Conservation (phyloP, 1,140 invertebrate species). For the Panagrolaimus sp. region DNA sequence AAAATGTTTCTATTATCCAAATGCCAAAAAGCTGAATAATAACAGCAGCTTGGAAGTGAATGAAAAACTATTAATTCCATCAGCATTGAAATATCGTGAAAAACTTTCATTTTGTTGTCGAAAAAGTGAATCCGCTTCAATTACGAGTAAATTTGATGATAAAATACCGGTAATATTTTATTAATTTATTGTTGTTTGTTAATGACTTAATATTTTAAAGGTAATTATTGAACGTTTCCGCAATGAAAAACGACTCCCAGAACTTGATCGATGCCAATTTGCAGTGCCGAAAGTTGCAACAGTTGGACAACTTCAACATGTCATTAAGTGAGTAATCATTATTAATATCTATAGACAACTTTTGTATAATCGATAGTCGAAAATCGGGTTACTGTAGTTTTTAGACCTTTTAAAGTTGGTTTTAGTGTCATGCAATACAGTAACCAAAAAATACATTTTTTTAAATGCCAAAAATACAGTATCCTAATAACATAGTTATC, state of each 20-base stretch:
- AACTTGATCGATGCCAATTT: conserved; percentile 1
- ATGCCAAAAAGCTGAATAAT: not conserved
- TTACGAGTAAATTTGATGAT: not conserved
- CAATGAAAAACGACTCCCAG: not conserved
- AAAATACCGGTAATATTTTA: not conserved
- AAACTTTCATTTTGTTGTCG: conserved; percentile 10
- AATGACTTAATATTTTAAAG: not conserved
- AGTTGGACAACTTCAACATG: not conserved
- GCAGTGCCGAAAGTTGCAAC: not conserved
- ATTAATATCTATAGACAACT: too few relatives aligned
- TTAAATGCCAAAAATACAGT: too few relatives aligned
- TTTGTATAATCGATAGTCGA: too few relatives aligned
- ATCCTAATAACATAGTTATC: too few relatives aligned
- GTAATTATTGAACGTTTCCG: conserved; percentile 4
- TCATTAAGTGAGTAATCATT: not conserved
- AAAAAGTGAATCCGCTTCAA: not conserved
- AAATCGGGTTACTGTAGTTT: too few relatives aligned
- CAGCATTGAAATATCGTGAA: not conserved
- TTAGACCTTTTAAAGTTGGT: too few relatives aligned
- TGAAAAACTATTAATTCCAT: not conserved
- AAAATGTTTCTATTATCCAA: conserved; percentile 1
- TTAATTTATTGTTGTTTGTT: not conserved
- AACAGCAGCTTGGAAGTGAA: too few relatives aligned
- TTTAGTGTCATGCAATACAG: too few relatives aligned
- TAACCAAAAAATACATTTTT: too few relatives aligned